Percentiles rank a stretch among this genome's conserved stretches.
phyloP scores from a whole-genome alignment of 2,888 invertebrate genomes.

The Campaea margaritaria region DNA sequence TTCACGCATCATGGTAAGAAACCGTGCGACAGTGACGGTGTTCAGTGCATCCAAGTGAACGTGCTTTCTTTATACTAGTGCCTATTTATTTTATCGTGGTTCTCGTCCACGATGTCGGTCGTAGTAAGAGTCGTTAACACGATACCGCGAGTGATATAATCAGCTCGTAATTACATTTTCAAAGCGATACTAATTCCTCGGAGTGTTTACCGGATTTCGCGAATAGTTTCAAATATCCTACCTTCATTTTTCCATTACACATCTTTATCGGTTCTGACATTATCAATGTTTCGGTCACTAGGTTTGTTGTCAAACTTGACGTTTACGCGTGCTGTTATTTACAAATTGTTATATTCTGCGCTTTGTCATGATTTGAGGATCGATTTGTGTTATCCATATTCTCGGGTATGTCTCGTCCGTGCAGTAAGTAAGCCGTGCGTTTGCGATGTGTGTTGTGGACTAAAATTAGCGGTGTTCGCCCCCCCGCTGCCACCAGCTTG shows the following conservation, averaged over 20 bases:
- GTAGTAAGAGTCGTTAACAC: constrained; percentile 28
- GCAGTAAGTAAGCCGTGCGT: constrained; percentile 50
- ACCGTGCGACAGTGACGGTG: constrained; percentile 68
- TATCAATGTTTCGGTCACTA: constrained; percentile 22
- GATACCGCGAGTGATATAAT: constrained; percentile 30
- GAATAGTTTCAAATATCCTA: constrained; percentile 12
- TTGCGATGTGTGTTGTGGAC: constrained; percentile 68
- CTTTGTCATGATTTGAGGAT: constrained; percentile 6
- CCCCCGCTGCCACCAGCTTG: constrained; percentile 57
- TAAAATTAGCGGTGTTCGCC: constrained; percentile 77
- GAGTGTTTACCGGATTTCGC: constrained; percentile 11
- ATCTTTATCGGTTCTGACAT: constrained; percentile 5
- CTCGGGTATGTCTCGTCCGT: constrained; percentile 23
- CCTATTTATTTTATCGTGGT: constrained; percentile 45
- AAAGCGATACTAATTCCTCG: constrained; percentile 7
- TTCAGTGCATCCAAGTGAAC: constrained; percentile 61
- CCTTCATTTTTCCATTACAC: constrained; percentile 17
- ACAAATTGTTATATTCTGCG: constrained; percentile 6
- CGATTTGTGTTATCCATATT: constrained; percentile 8
- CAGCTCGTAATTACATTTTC: constrained; percentile 19
- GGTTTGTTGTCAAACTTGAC: constrained; percentile 28
- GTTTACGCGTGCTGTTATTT: constrained; percentile 31
- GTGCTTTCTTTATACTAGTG: constrained; percentile 57
- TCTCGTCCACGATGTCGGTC: constrained; percentile 32
- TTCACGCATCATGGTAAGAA: constrained; percentile 77